Evolutionary conservation across 2,888 invertebrate genomes (phyloP).

Genomic region (Alviniconcha strummeri): DNA sequence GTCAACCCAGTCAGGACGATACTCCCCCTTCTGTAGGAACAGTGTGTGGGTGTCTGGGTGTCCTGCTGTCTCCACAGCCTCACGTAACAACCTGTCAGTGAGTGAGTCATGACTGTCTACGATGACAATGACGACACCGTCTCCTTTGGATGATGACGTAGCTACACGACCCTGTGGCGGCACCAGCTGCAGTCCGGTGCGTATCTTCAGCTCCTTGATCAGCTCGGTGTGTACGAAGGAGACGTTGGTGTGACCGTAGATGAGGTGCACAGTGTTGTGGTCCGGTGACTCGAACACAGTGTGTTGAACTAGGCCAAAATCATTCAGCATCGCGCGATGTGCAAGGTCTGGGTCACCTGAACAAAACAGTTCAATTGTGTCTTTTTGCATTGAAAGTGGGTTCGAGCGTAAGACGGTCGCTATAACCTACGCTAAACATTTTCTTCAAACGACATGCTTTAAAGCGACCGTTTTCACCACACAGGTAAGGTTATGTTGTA

Average conservation of each 20-base stretch:
- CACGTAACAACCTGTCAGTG: background rate
- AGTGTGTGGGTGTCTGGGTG: background rate
- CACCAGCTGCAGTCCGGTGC: slow-evolving; percentile 1
- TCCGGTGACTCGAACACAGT: background rate
- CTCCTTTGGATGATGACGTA: background rate
- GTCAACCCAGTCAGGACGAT: background rate
- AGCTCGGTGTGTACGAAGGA: background rate
- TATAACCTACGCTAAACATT: too few relatives aligned
- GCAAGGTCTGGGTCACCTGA: background rate
- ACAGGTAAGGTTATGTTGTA: background rate
- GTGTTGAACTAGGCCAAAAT: background rate
- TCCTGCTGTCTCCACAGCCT: background rate
- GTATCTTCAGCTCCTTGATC: background rate
- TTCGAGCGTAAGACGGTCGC: too few relatives aligned
- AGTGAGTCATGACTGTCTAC: background rate
- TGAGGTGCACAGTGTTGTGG: background rate
- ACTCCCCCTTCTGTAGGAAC: background rate
- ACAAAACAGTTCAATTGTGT: background rate
- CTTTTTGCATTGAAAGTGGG: too few relatives aligned
- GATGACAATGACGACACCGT: background rate
- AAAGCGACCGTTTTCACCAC: background rate
- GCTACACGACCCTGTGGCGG: background rate
- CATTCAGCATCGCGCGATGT: background rate
- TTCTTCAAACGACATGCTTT: too few relatives aligned
- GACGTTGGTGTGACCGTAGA: background rate